These are phyloP conservation scores for Geococcyx californianus DNA, from an alignment of 2,113 vertebrate species.

Conservation along the genomic window DNA sequence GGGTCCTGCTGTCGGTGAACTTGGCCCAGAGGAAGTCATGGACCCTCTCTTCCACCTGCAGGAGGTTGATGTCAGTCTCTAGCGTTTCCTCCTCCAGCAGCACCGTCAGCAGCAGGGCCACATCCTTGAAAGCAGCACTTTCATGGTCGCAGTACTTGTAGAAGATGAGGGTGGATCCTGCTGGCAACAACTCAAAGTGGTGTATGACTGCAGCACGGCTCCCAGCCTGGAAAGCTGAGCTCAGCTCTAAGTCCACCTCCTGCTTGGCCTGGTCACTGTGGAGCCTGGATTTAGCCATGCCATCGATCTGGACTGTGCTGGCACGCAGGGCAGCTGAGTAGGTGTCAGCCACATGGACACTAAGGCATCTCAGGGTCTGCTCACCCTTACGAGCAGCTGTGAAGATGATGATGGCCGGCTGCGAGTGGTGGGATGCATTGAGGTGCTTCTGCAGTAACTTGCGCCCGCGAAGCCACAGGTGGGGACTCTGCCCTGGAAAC, in stretches of 20 bases:
- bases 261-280: slow-evolving; percentile 86
- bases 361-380: slow-evolving; percentile 85
- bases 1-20: slow-evolving; percentile 43
- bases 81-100: slow-evolving; percentile 82
- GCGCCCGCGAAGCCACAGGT: slow-evolving; percentile 84
- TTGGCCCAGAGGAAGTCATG: slow-evolving; percentile 83
- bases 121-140: slow-evolving; percentile 88
- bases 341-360: slow-evolving; percentile 74
- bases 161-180: slow-evolving; percentile 91
- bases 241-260: slow-evolving; percentile 82
- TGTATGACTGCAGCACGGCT: slow-evolving; percentile 85
- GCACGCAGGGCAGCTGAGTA: slow-evolving; percentile 76
- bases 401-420: slow-evolving; percentile 89
- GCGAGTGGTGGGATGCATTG: slow-evolving; percentile 66
- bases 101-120: slow-evolving; percentile 87
- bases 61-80: slow-evolving; percentile 59
- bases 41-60: slow-evolving; percentile 87
- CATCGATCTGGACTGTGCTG: slow-evolving; percentile 77
- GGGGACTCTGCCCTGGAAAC: slow-evolving; percentile 83
- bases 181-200: slow-evolving; percentile 88
- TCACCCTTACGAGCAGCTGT: slow-evolving; percentile 76
- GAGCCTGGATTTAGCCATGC: slow-evolving; percentile 57
- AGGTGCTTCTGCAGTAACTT: slow-evolving; percentile 87
- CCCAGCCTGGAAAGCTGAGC: slow-evolving; percentile 77
- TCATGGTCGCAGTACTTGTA: slow-evolving; percentile 97